Evolutionary conservation across 2,888 invertebrate genomes (phyloP).

Genomic region (Onchidella celtica): DNA sequence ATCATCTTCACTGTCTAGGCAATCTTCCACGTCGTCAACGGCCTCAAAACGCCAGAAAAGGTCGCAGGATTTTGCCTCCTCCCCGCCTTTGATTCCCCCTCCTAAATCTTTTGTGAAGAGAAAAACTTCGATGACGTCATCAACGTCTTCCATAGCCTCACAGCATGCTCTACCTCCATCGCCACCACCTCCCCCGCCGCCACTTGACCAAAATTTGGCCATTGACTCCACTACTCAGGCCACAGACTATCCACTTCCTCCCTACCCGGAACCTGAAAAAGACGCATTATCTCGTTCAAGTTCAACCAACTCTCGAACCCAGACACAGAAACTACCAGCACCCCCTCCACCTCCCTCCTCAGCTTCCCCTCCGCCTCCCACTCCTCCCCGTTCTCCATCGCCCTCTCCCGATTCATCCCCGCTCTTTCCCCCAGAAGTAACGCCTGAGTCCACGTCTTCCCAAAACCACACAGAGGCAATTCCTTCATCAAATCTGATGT

Average conservation of each 20-base stretch:
- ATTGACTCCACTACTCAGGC: background rate
- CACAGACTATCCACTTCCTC: background rate
- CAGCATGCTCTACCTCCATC: background rate
- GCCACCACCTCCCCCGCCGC: background rate
- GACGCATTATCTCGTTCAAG: background rate
- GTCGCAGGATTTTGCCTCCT: background rate
- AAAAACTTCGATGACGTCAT: constrained; percentile 7
- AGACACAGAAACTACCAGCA: background rate
- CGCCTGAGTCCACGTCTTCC: background rate
- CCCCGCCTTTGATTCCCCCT: constrained; percentile 37
- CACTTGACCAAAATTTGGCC: no score
- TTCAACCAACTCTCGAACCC: background rate
- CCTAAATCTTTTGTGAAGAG: constrained; percentile 15
- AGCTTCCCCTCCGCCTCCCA: constrained; percentile 16
- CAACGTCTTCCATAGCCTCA: constrained; percentile 30
- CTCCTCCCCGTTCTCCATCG: background rate
- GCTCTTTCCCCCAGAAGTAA: background rate
- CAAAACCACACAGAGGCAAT: constrained; percentile 2
- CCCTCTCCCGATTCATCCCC: background rate
- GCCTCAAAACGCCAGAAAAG: background rate
- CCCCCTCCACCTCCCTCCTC: constrained; percentile 7
- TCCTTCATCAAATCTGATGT: constrained; percentile 25
- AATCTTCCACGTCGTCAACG: background rate
- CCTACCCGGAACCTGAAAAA: background rate
- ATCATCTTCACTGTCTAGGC: background rate